Conservation (phyloP, 2,888 invertebrate genomes). For the Halocaridina rubra region DNA sequence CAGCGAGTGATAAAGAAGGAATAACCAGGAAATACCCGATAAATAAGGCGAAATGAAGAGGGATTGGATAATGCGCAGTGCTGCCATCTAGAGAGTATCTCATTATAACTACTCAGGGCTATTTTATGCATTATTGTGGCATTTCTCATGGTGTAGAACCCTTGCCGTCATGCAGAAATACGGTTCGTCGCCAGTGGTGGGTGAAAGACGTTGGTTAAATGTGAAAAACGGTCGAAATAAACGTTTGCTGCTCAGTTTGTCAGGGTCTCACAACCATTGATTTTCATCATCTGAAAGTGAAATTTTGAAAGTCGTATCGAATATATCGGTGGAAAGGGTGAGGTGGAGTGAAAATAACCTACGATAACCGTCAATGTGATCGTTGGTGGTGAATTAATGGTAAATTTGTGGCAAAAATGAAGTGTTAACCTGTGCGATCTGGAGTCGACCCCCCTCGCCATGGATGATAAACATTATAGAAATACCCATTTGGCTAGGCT, state of each 20-base stretch:
- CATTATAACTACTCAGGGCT: not conserved
- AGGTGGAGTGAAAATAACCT: no score
- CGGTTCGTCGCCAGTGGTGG: not conserved
- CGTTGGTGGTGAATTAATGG: no score
- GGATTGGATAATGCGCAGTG: slow-evolving; percentile 42
- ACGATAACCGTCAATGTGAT: no score
- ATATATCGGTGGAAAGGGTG: no score
- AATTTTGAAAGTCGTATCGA: not conserved
- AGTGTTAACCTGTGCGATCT: no score
- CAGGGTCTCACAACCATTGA: not conserved
- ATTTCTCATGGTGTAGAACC: not conserved
- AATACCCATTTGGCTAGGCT: no score
- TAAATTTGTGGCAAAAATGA: no score
- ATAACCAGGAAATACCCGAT: slow-evolving; percentile 1
- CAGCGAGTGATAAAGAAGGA: not conserved
- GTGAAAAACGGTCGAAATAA: not conserved
- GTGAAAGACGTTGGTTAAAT: not conserved
- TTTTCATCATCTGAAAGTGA: not conserved
- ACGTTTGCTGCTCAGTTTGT: not conserved
- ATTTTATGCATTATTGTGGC: not conserved
- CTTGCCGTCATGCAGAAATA: not conserved
- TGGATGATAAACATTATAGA: no score
- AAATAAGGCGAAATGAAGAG: slow-evolving; percentile 13
- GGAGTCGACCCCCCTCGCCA: no score
- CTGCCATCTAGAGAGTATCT: slow-evolving; percentile 41